Evolutionary conservation across 2,113 vertebrate genomes (phyloP).

Genomic region (Pipa parva): DNA sequence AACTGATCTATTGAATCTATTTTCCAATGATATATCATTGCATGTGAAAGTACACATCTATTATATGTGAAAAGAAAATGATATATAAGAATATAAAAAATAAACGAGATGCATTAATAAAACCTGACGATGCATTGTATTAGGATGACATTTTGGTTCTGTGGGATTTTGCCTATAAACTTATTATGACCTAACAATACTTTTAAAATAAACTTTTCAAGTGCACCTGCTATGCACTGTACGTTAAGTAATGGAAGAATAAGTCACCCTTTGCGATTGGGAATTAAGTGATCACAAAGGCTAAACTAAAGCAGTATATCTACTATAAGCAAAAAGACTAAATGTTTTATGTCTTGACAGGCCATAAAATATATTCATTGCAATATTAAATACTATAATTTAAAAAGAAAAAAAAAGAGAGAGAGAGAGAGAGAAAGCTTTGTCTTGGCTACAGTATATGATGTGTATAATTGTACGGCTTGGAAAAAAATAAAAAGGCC

Average conservation of each 20-base stretch:
- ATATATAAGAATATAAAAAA: too few species aligned
- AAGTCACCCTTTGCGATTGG: constrained; percentile 31
- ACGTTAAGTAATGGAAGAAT: constrained; percentile 12
- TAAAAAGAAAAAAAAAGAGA: constrained; percentile 22
- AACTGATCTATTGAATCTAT: too few species aligned
- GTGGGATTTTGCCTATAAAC: background rate
- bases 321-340: constrained; percentile 35
- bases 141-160: too few species aligned
- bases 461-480: constrained; percentile 32
- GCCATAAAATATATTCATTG: constrained; percentile 41
- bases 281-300: constrained; percentile 31
- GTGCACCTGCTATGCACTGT: background rate
- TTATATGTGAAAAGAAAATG: too few species aligned
- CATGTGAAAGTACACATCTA: too few species aligned
- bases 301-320: constrained; percentile 39
- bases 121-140: too few species aligned
- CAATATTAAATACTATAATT: constrained; percentile 35
- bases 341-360: constrained; percentile 40
- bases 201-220: constrained; percentile 14
- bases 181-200: background rate
- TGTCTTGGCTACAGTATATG: constrained; percentile 29
- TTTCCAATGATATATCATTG: too few species aligned
- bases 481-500: constrained; percentile 22
- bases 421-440: constrained; percentile 7
- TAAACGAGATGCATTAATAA: too few species aligned